phyloP scores from a whole-genome alignment of 2,113 vertebrate genomes.

The Tiliqua scincoides region DNA sequence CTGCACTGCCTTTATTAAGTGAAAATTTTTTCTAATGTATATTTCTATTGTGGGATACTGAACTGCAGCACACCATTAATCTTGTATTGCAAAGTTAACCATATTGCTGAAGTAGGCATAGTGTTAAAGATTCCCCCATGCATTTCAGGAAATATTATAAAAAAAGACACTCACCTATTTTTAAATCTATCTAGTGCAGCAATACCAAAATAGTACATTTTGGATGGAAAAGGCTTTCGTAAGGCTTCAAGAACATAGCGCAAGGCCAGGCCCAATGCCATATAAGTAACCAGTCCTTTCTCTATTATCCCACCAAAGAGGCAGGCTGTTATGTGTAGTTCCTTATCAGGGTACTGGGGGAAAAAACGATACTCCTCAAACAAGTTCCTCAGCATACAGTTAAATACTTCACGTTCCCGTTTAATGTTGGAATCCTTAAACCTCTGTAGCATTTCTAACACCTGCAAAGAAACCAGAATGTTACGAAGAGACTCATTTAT shows the following conservation, averaged over 20 bases:
- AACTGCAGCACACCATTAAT: not conserved
- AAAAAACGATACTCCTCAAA: slow-evolving; percentile 99
- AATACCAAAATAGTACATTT: slow-evolving; percentile 99
- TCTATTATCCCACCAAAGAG: slow-evolving; percentile 98
- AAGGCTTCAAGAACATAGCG: slow-evolving; percentile 98
- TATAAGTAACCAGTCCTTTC: slow-evolving; percentile 98
- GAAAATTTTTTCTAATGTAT: not conserved
- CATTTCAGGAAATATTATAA: not conserved
- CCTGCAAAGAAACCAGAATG: slow-evolving; percentile 74
- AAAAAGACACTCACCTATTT: slow-evolving; percentile 87
- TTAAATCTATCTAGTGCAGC: slow-evolving; percentile 99
- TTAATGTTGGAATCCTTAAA: slow-evolving; percentile 99
- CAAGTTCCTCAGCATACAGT: slow-evolving; percentile 98
- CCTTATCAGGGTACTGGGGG: slow-evolving; percentile 98
- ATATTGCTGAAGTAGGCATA: not conserved
- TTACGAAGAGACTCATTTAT: slow-evolving; percentile 34
- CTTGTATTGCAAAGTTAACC: accelerated
- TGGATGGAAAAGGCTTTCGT: slow-evolving; percentile 96
- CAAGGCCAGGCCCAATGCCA: slow-evolving; percentile 95
- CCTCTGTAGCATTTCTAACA: slow-evolving; percentile 98
- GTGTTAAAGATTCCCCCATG: not conserved
- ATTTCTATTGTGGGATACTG: not conserved
- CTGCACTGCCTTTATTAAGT: not conserved
- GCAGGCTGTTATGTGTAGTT: slow-evolving; percentile 98
- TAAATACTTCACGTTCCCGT: slow-evolving; percentile 97